Base-by-base conservation (phyloP, 2,113 vertebrate species). In the Sinocyclocheilus grahami region DNA sequence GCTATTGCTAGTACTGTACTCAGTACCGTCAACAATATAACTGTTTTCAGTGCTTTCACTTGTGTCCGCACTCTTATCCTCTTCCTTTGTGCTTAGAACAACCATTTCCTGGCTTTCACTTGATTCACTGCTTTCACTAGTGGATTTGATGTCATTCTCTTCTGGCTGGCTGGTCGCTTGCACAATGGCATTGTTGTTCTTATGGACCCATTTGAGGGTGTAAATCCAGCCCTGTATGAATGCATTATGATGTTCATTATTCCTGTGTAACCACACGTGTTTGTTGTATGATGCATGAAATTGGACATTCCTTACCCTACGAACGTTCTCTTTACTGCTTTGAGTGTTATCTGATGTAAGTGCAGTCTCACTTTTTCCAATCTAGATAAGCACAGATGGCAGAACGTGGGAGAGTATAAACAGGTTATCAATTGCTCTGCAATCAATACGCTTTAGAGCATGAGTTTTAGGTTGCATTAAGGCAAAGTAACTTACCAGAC, bases 321-420 rank as follows among this genome's bases (percentile, higher is more conserved):
- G 85, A 1, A 81, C 27, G 60, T 84, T 90, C 75, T 90, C 89
- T 62, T 55, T 80, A 58, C 87, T 90, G 62, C 53, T 86, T 80
- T 85, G 85, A 46, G 85, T 88, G 89, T 90, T 55, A 27, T 90
- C 89, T 8, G 76, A 69, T 12, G 83, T 90, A 27, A 87, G 30
- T 78, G 85, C 75, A n/a, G 65, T 33, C 58, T 87, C 89, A 2
- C 80, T 78, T 55, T 30, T 62, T 51, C 58, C 83, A 84, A 81
- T 87, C 89, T 90, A 48, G 4, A 33, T 46, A 75, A 65, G 33
- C 42, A 82, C 5, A 18, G 16, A 80, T 51, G 14, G 67, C 2
- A 24, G 20, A 33, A 71, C 37, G n/a, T 16, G 5, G 77, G 37
- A 65, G n/a, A 33, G 24, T 82, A 30, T 20, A 22, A 69, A 33